Evolutionary conservation across 2,113 vertebrate genomes (phyloP), one percentile per base, ranked within the genome.

Genomic region (Petrocephalus microphthalmus): DNA sequence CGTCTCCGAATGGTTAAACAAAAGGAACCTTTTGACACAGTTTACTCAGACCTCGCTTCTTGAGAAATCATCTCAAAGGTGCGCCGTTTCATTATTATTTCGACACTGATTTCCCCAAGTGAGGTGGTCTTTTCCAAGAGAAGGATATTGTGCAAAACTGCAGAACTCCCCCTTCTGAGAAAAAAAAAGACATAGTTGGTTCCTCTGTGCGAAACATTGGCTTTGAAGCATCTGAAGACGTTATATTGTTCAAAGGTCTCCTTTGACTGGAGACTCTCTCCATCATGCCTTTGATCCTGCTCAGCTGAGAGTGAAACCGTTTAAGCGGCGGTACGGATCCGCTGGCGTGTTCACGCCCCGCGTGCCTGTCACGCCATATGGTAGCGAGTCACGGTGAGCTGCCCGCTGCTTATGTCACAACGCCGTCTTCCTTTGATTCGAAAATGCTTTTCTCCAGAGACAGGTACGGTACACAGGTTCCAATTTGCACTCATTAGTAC

Each of bases 81-180:
- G 90, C 87, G 57, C 87, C 87, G 91, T 91, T 93, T 89, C 91
- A 90, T 93, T 90, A 94, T 93, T 93, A 90, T 92, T 92, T 92
- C 91, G 91, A 93, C 92, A 88, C 91, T 88, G 89, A 89, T 90
- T 90, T 87, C 91, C 89, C 90, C 89, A 91, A 92, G 92, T 88
- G 89, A 91, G 91, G 87, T 90, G 89, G 83, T 47, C 88, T 67
- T 89, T 89, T 88, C 67, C 81, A 71, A 89, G 87, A 67, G 88
- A 85, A 89, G 67, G 74, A 88, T 88, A 89, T 45, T 37, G 89
- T 90, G 89, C 89, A 90, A 91, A 92, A 89, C 89, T 88, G 89
- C 49, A 89, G 89, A 49, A 87, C 91, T 89, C 85, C 83, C 89
- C 90, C 89, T 89, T 90, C 87, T 87, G 88, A 89, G 82, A 60